These are phyloP conservation scores for Varanus salvator DNA, from an alignment of 2,113 vertebrate species.

Conservation along the genomic window DNA sequence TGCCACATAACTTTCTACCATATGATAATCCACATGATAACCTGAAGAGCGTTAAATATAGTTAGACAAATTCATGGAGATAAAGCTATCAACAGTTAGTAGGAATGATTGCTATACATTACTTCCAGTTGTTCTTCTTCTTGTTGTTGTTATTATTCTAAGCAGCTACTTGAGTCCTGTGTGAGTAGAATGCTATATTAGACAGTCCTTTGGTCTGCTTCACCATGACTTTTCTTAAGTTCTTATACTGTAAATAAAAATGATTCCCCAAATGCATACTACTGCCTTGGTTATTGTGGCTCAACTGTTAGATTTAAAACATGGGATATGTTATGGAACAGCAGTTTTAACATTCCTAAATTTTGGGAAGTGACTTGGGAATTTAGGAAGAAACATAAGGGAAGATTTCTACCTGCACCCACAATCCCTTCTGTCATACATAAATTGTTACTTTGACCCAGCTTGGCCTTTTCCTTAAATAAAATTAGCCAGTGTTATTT, in stretches of 20 bases:
- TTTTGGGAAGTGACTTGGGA: background rate
- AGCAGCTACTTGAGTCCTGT: no score
- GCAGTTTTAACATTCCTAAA: background rate
- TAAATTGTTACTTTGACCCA: background rate
- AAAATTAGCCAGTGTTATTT: background rate
- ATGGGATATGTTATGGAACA: background rate
- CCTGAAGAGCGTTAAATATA: no score
- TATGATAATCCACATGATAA: no score
- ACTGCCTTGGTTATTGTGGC: background rate
- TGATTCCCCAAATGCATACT: background rate
- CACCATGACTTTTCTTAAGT: no score
- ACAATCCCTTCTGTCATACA: background rate
- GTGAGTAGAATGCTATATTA: no score
- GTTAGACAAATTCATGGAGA: no score
- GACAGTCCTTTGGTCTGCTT: no score
- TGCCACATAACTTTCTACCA: no score
- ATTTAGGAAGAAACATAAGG: background rate
- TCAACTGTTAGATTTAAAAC: background rate
- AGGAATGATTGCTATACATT: no score
- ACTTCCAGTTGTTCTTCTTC: no score
- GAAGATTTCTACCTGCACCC: background rate
- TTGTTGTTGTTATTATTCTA: no score
- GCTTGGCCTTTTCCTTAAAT: background rate
- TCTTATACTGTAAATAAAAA: background rate
- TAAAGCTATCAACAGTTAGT: no score